Base-by-base conservation (phyloP, 1,140 invertebrate species). In the Temnothorax longispinosus region DNA sequence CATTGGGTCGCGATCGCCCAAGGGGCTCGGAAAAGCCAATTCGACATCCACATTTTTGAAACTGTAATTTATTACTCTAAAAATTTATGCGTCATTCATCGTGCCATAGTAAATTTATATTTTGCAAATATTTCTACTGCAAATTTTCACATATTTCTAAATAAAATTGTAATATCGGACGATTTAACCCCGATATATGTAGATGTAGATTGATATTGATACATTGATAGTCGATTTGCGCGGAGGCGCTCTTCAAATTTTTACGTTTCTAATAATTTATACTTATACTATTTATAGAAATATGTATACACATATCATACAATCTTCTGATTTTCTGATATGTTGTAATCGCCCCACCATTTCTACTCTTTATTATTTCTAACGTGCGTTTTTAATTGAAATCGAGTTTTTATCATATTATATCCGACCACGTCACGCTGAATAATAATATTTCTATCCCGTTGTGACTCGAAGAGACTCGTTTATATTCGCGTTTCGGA, bases 241-340 rank as follows among this genome's bases (percentile, higher is more conserved):
- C 74, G 15, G 27, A 75, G 15, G 8, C 69, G 80, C 13, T 84
- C 8, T 58, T 84, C 80, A 84, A 47, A 60, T 84, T 60, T 84
- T 84, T 84, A 0, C 3, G 2, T 64, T 35, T 65, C 1, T 47
- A 35, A 35, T 27, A 27, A 27, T 27, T 27, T 27, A 27, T 27
- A 27, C 27, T 27, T 27, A 27, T 27, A 27, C 27, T 27, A 27
- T 76, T 44, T 32, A 15, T 13, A 15, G 3, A 47, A 47, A 69
- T 67, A 27, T 27, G 10, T 1, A 47, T 38, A 27, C 27, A 27
- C 27, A 27, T 27, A 27, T 27, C 27, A 27, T 38, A 4, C 64
- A 44, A 67, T 41, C 38, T 67, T 67, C n/a, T 65, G 18, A 65
- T 11, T 47, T 2, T 4, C 38, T 38, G 10, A 58, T 1, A 27